Evolutionary conservation across 2,888 invertebrate species (phyloP), one percentile per base, ranked within the genome.

Genomic region (Spicauda simplicius): DNA sequence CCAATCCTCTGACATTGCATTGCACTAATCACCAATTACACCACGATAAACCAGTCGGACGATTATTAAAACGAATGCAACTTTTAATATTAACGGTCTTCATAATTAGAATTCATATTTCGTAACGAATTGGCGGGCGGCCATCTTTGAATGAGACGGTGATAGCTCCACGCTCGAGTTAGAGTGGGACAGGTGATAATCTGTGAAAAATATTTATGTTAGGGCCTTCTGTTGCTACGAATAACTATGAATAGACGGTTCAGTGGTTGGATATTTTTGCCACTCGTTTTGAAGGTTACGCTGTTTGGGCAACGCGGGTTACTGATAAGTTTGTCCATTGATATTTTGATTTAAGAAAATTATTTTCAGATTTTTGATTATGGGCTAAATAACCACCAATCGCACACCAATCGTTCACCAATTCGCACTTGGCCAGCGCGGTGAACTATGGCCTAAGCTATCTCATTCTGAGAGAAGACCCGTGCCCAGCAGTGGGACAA

Each of bases 91-190:
- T 85, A 86, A 80, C 70, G 70, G 75, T 77, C 72, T 80, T 88
- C 88, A 87, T 87, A 88, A 90, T 87, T 83, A 89, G 85, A 88
- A 74, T 81, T 90, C 86, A 91, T 90, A 92, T 91, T 93, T 92
- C 91, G 91, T 88, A 92, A 92, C 74, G 81, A 81, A 74, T 87
- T 93, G 92, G 92, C 91, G 74, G 61, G 62, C 63, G 69, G 88
- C 92, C 92, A 92, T 83, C 75, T 70, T 66, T 80, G 85, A 74
- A 76, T 16, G 88, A 84, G 90, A 91, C 82, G 78, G 82, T 75
- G 76, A 85, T 87, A 82, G 77, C 68, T 78, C 79, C 78, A 81
- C 79, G 80, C 80, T 72, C 80, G 82, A 83, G 91, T 87, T 84
- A 74, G 86, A 92, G 77, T 73, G 84, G 80, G 88, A 89, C 86